These are phyloP conservation scores for human (Homo sapiens) DNA, from an alignment of 2,113 vertebrate species.

Conservation along the genomic window DNA sequence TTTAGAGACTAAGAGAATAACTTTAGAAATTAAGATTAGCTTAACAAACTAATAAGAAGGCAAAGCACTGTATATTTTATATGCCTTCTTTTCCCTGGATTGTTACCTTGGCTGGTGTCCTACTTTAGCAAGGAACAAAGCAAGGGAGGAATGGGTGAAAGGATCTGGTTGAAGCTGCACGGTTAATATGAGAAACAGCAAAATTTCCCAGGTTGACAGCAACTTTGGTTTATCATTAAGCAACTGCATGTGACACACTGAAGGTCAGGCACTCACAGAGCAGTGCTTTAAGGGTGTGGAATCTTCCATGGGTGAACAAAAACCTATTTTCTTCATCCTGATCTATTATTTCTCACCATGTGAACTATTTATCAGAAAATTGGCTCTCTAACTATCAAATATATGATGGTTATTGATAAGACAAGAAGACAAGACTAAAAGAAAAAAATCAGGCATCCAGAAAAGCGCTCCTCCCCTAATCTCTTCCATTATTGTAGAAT, in stretches of 20 bases:
- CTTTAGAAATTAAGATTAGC: not conserved
- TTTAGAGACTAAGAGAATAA: no score
- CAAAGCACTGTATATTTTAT: not conserved
- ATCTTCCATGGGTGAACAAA: not conserved
- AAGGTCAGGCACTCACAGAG: not conserved
- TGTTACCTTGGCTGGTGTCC: not conserved
- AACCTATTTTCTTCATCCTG: conserved; percentile 24
- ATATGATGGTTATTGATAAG: not conserved
- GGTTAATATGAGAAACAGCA: not conserved
- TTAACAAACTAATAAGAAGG: not conserved
- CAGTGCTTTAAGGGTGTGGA: not conserved
- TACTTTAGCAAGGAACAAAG: not conserved
- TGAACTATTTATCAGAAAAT: conserved; percentile 17
- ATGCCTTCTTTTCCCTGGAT: no score
- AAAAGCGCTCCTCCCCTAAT: accelerated
- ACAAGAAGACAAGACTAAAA: not conserved
- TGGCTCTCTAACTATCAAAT: not conserved
- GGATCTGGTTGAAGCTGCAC: not conserved
- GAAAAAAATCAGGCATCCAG: not conserved
- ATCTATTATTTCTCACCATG: not conserved
- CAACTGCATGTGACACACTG: accelerated
- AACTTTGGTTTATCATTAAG: not conserved
- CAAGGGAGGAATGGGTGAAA: not conserved
- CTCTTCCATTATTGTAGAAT: not conserved
- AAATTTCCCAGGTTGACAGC: not conserved